Evolutionary conservation across 2,888 invertebrate species (phyloP).

Genomic region (Folsomia candida): DNA sequence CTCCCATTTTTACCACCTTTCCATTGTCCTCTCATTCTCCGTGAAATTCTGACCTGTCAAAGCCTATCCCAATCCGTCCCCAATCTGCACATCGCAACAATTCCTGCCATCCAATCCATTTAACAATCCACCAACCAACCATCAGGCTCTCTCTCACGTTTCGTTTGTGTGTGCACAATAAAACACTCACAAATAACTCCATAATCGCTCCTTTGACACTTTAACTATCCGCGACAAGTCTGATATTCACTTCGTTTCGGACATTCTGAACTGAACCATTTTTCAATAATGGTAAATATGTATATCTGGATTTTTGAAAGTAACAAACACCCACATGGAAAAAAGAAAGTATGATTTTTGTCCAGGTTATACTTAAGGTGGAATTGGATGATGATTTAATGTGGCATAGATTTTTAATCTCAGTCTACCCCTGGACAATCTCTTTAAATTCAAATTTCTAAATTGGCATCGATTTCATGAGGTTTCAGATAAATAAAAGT

Average conservation of each 20-base stretch:
- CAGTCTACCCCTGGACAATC: no score
- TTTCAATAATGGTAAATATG: no score
- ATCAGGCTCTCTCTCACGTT: neutral
- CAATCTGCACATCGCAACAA: conserved; percentile 9
- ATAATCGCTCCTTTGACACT: conserved; percentile 6
- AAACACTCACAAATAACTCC: neutral
- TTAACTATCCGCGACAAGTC: neutral
- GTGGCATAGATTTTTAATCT: no score
- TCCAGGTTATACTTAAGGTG: no score
- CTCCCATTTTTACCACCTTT: conserved; percentile 19
- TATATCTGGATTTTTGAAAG: no score
- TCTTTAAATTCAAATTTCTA: no score
- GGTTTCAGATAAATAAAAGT: no score
- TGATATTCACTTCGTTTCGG: neutral
- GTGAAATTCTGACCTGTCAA: conserved; percentile 18
- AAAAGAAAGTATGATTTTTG: no score
- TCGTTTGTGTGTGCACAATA: neutral
- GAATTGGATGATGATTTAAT: no score
- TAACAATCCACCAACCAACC: neutral
- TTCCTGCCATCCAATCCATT: neutral
- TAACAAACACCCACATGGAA: no score
- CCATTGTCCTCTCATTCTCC: conserved; percentile 2
- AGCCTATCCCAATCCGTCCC: conserved; percentile 1
- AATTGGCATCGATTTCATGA: no score
- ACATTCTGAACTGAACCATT: neutral